A percentile compares a stretch with the other conserved stretches of the same genome.
Evolutionary conservation across 2,888 invertebrate species (phyloP).

Genomic region (Tenthredo distinguenda): DNA sequence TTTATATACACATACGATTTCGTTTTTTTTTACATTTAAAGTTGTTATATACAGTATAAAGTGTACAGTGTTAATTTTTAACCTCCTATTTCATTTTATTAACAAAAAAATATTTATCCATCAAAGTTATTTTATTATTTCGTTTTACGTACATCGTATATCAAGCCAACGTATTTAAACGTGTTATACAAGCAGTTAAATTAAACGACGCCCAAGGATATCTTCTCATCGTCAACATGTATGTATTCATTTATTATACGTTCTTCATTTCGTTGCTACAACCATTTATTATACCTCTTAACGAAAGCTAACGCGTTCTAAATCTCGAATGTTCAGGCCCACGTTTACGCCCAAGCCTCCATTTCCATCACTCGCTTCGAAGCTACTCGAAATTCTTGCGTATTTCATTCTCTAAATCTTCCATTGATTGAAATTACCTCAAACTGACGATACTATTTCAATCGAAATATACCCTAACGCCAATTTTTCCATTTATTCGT

Average conservation of each 20-base stretch:
- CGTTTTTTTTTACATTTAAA: not conserved
- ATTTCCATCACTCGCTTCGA: not conserved
- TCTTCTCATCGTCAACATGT: slow-evolving; percentile 61
- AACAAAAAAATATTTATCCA: not conserved
- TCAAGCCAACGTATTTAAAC: not conserved
- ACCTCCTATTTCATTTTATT: not conserved
- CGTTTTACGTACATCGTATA: not conserved
- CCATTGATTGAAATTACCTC: not conserved
- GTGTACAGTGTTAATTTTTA: slow-evolving; percentile 42
- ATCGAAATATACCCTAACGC: not conserved
- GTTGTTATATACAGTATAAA: not conserved
- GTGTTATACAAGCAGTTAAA: slow-evolving; percentile 37
- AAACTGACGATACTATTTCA: not conserved
- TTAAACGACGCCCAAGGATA: slow-evolving; percentile 56
- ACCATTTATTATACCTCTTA: not conserved
- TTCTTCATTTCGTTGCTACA: slow-evolving; percentile 39
- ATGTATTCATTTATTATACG: slow-evolving; percentile 62
- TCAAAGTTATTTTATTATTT: not conserved
- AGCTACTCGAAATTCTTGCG: not conserved
- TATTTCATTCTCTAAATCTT: not conserved
- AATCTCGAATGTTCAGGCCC: not conserved
- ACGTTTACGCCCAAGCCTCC: slow-evolving; percentile 43
- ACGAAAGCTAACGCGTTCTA: not conserved
- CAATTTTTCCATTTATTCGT: not conserved
- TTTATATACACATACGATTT: slow-evolving; percentile 12